Conservation (phyloP, 2,797 vertebrate genomes). For the Helicolenus hilgendorfi region DNA sequence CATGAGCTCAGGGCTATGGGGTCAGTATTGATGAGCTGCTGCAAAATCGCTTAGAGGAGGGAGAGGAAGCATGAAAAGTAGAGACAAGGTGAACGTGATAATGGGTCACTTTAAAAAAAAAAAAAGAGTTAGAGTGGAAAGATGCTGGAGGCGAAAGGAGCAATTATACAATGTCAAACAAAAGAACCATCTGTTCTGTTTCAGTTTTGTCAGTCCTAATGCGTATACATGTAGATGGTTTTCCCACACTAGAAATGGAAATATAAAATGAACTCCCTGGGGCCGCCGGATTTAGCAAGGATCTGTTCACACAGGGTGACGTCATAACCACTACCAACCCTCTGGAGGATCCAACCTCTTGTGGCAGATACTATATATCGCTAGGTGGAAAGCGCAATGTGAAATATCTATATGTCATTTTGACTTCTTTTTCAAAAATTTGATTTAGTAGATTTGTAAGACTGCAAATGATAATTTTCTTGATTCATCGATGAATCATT, state of each 20-base stretch:
- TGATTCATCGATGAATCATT: background rate
- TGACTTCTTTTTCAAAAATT: background rate
- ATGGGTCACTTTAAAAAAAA: constrained; percentile 13
- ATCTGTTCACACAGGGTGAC: constrained; percentile 57
- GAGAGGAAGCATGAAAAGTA: background rate
- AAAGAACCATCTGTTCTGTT: constrained; percentile 21
- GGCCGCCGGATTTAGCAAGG: constrained; percentile 70
- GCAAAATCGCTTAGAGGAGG: constrained; percentile 1
- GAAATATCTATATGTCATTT: background rate
- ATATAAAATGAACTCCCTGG: constrained; percentile 65
- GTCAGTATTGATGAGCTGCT: constrained; percentile 57
- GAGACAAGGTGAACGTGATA: constrained; percentile 6
- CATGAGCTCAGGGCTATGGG: constrained; percentile 39
- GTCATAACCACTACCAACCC: constrained; percentile 40
- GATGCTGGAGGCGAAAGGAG: background rate
- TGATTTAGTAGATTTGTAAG: background rate
- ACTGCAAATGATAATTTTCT: background rate
- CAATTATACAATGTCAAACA: constrained; percentile 33
- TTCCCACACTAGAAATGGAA: constrained; percentile 83
- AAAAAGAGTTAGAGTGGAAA: background rate
- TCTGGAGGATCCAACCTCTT: constrained; percentile 27
- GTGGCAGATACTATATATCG: constrained; percentile 10
- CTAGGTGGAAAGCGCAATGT: background rate
- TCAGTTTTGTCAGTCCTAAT: constrained; percentile 11
- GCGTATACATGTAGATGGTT: constrained; percentile 49